Evolutionary conservation across 1,140 invertebrate genomes (phyloP), one percentile per base, ranked within the genome.

Genomic region (Lepidostoma basale): DNA sequence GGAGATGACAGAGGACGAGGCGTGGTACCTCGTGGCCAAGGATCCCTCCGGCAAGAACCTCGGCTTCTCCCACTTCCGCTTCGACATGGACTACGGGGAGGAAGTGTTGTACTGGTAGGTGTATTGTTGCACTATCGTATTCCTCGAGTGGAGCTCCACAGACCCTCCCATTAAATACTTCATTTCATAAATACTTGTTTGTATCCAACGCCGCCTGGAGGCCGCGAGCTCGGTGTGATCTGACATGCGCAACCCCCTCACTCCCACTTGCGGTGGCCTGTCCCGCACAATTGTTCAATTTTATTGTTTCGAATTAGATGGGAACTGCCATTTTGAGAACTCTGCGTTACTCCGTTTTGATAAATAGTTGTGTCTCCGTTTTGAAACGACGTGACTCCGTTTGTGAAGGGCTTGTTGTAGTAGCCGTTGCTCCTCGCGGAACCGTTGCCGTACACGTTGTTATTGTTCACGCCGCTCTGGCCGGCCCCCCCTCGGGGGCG

Each of bases 11-110:
- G 90, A 92, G 75, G 85, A 88, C 68, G 77, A 81, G 60, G 89
- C 90, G 3, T 88, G 88, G 84, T 92, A 91, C 78, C 77, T 93
- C 25, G 82, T 93, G 62, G 90, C 87, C 8, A 82, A 81, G 74
- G 76, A 81, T 28, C 75, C 77, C 44, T 79, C 81, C 62, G 80
- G 81, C 6, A 81, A 78, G 74, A 78, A 79, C 3, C 74, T 86
- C 23, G 85, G 84, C 20, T 87, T 86, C 75, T 85, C 85, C 66
- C 85, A 87, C 67, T 83, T 83, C 72, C 74, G 82, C 74, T 83
- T 82, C 74, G 82, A 83, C 49, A 78, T 83, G 78, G 82, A 83
- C 60, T 82, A 79, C 74, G 82, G 81, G 44, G 79, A 81, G 25
- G 80, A 81, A 40, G 81, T 83, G 0, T 72, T 83, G 8, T 83